Base-by-base conservation (phyloP, 1,140 invertebrate genomes). In the Bilobella aurantiaca region DNA sequence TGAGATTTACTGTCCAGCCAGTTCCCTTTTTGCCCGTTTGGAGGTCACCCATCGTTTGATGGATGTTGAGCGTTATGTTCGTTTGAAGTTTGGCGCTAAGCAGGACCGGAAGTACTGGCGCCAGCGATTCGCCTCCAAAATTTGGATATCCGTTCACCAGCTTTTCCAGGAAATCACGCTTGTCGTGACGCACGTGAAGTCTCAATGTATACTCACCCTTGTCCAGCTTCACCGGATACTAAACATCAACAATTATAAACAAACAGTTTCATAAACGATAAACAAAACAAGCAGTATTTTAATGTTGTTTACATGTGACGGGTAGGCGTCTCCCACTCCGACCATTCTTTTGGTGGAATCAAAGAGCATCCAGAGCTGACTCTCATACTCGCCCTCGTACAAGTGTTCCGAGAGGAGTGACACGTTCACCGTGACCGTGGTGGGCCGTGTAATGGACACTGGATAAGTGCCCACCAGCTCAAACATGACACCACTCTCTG, bases 331-430 rank as follows among this genome's bases (percentile, higher is more conserved):
- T 18, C 93, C 93, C 64, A 85, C 83, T 60, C 83, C 83, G 64
- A 96, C 77, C 23, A 88, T 79, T 73, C 92, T 87, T 78, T 97
- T 97, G 77, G 93, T 94, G 21, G 80, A 77, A 78, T 96, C 91
- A 79, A 90, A 97, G 58, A 97, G 74, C 86, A 96, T 91, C 93
- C 94, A 97, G 74, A 97, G 82, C 79, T 97, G 93, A 5, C 91
- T 91, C 78, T 97, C 93, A 76, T 88, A 96, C 78, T 96, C 92
- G 1, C 87, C 89, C 78, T 98, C 94, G 76, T 98, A 98, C 8
- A 98, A 81, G 71, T 90, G 80, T 74, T 93, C 85, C 76, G 87
- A 90, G 8, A 98, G 81, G 57, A 92, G 74, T 62, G 69, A 71
- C 67, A 70, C 83, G 74, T 89, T 87, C 5, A 88, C 86, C n/a